Evolutionary conservation across 1,140 invertebrate genomes (phyloP).

Genomic region (Neodiprion fabricii): DNA sequence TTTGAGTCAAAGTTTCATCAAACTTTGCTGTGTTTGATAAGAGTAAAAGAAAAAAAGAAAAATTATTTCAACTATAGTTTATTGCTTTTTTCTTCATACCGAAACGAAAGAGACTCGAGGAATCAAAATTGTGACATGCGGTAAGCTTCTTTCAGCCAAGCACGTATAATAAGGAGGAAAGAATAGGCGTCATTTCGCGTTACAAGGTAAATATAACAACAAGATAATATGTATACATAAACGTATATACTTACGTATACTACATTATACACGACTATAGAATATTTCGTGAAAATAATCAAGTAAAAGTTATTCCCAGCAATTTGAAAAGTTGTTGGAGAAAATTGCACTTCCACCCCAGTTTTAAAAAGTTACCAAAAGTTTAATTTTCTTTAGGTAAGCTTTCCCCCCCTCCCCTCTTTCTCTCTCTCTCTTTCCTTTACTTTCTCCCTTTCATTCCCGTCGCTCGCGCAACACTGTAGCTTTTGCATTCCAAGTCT

Average conservation of each 20-base stretch:
- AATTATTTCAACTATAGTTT: too few species aligned
- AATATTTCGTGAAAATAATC: not conserved
- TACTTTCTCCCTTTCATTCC: not conserved
- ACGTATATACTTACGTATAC: not conserved
- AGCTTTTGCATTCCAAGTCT: not conserved
- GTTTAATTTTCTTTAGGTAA: slow-evolving; percentile 41
- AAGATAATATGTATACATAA: too few species aligned
- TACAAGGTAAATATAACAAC: too few species aligned
- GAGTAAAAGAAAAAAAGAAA: too few species aligned
- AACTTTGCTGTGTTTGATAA: too few species aligned
- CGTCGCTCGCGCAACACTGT: not conserved
- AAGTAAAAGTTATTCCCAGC: slow-evolving; percentile 3
- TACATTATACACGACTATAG: not conserved
- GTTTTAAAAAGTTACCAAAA: slow-evolving; percentile 38
- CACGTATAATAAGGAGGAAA: too few species aligned
- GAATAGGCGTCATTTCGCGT: too few species aligned
- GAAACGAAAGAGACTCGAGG: too few species aligned
- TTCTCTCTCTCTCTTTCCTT: not conserved
- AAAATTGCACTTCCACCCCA: slow-evolving; percentile 50
- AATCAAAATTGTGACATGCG: too few species aligned
- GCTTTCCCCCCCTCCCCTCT: not conserved
- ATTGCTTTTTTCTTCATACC: too few species aligned
- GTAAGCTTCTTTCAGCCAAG: too few species aligned
- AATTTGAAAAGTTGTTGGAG: slow-evolving; percentile 38
- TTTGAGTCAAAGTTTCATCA: too few species aligned